Conservation (phyloP, 1,140 invertebrate species). For the Idris sp. region DNA sequence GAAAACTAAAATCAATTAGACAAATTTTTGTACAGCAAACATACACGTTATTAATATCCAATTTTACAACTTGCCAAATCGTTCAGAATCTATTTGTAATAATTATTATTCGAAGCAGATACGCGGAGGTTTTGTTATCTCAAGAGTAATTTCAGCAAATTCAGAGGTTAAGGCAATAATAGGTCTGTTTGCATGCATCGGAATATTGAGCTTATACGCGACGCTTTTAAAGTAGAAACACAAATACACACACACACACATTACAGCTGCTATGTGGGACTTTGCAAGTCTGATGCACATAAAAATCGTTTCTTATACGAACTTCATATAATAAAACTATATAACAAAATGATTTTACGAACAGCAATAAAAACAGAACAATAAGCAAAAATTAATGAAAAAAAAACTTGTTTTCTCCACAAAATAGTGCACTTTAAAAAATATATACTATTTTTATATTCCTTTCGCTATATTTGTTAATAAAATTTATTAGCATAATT, state of each 20-base stretch:
- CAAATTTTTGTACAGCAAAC: too few relatives aligned
- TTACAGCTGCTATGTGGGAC: background rate
- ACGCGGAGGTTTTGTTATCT: conserved; percentile 19
- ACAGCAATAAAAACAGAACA: too few relatives aligned
- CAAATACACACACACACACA: conserved; percentile 16
- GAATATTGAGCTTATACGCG: conserved; percentile 33
- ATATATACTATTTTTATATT: too few relatives aligned
- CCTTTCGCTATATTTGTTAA: too few relatives aligned
- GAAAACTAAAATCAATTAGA: too few relatives aligned
- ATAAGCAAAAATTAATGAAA: too few relatives aligned
- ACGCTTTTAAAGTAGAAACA: conserved; percentile 31
- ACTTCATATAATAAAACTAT: background rate
- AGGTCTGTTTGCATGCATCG: conserved; percentile 32
- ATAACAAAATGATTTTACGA: background rate
- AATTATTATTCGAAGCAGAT: conserved; percentile 40
- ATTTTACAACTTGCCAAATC: conserved; percentile 14
- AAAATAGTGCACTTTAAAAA: too few relatives aligned
- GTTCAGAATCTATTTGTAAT: conserved; percentile 32
- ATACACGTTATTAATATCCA: background rate
- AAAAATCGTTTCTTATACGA: conserved; percentile 3
- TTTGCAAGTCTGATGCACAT: conserved; percentile 9
- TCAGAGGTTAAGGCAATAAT: conserved; percentile 32
- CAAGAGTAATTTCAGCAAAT: conserved; percentile 42
- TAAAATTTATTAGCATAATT: too few relatives aligned
- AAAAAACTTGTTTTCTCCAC: too few relatives aligned